Percentiles rank a stretch among this genome's conserved stretches.
Evolutionary conservation across 2,113 vertebrate genomes (phyloP).

Genomic region (Vicugna pacos): DNA sequence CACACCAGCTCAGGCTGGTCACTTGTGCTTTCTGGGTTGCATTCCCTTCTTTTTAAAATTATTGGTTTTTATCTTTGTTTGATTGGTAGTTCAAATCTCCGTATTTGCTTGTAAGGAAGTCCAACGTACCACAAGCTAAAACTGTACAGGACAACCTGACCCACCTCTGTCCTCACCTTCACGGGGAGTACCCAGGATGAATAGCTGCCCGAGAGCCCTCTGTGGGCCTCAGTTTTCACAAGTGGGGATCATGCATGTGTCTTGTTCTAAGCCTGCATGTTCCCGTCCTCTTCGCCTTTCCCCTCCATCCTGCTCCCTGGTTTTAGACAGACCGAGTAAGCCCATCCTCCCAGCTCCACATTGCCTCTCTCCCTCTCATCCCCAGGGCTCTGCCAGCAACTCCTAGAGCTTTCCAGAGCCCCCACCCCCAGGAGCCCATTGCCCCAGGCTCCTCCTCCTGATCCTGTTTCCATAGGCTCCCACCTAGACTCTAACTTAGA

Average conservation of each 20-base stretch:
- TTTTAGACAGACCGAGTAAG: neutral
- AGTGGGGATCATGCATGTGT: neutral
- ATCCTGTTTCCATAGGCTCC: neutral
- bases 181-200: too few relatives aligned
- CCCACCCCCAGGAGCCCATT: neutral
- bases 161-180: rapidly evolving
- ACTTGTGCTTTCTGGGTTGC: rapidly evolving
- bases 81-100: too few relatives aligned
- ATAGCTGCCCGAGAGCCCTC: too few relatives aligned
- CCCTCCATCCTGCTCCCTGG: neutral
- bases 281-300: neutral
- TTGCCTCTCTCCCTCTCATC: neutral
- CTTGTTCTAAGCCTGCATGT: neutral
- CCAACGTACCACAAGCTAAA: neutral
- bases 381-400: neutral
- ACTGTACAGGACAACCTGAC: rapidly evolving
- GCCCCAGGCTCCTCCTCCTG: neutral
- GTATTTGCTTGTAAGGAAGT: neutral
- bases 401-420: neutral
- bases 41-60: neutral
- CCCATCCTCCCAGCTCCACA: neutral
- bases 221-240: neutral
- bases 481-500: neutral
- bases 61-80: neutral
- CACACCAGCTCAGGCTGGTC: too few relatives aligned